Evolutionary conservation across 2,888 invertebrate species (phyloP), one percentile per base, ranked within the genome.

Genomic region (Drosophila ezoana): DNA sequence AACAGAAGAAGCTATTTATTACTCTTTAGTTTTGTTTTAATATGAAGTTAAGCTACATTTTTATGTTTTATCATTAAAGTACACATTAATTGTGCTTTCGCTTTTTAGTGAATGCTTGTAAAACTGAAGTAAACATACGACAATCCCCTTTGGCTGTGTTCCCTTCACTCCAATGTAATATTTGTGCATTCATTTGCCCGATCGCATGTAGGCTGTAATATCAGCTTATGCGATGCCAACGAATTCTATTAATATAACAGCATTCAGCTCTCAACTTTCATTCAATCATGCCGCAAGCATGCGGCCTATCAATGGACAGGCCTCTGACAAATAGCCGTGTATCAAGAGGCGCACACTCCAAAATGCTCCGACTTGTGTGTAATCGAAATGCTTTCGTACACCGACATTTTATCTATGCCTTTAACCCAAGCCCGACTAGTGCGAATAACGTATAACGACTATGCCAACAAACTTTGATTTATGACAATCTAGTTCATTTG

Each of bases 401-500:
- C 58, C 56, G 51, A 69, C 64, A 65, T 79, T 67, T 81, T 83
- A 81, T 86, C 76, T 68, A 47, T 68, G 74, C 60, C 68, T 65
- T 71, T 65, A 59, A 62, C 67, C 67, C 65, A 68, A 73, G 53
- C 20, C 65, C 62, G 45, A 68, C 60, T 57, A 44, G 18, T 28
- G 28, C 61, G 58, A 59, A 54, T 67, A 72, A 20, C 64, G 60
- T 69, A 67, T 67, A 72, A 76, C 73, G 76, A 72, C 62, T 38
- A 74, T 70, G 51, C 56, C 61, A 81, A 57, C 79, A 72, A 81
- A 79, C 87, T 87, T 79, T 83, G 83, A 83, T 83, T 83, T 83
- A 83, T 87, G 84, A 79, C 84, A 87, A 79, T 69, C 77, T 66
- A 83, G 85, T 86, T 83, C 81, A 86, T 83, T 83, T 83, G 83